Evolutionary conservation across 1,140 invertebrate genomes (phyloP).

Genomic region (Galleria mellonella): DNA sequence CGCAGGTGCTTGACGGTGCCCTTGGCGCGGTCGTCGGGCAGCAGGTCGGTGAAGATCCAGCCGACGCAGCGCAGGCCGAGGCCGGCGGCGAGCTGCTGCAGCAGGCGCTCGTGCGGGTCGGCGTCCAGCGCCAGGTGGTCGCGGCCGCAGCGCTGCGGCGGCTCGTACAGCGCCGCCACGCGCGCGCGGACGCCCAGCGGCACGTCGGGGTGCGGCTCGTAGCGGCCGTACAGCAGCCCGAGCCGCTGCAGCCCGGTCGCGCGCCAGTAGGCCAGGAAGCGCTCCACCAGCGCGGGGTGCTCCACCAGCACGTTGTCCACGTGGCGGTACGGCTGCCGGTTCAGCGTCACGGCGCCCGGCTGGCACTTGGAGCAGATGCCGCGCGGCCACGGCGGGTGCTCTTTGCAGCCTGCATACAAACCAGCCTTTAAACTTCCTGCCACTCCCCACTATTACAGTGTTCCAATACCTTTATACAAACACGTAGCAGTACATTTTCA

Average conservation of each 20-base stretch:
- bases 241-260: conserved; percentile 94
- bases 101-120: conserved; percentile 83
- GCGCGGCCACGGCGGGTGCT: conserved; percentile 98
- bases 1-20: conserved; percentile 86
- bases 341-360: conserved; percentile 96
- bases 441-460: too few species aligned
- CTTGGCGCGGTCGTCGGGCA: conserved; percentile 88
- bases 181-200: conserved; percentile 95
- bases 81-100: conserved; percentile 85
- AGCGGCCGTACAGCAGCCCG: conserved; percentile 94
- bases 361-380: conserved; percentile 99
- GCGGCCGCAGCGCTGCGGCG: conserved; percentile 89
- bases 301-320: conserved; percentile 99
- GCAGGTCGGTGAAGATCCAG: conserved; percentile 99
- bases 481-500: too few species aligned
- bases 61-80: conserved; percentile 92
- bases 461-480: too few species aligned
- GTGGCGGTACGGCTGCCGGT: conserved; percentile 95
- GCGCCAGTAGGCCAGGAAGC: conserved; percentile 98
- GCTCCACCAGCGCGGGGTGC: conserved; percentile 95
- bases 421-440: not conserved
- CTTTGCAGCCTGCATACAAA: conserved; percentile 84
- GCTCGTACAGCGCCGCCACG: conserved; percentile 98
- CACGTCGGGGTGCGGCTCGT: conserved; percentile 94
- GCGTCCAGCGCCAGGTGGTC: conserved; percentile 82